Evolutionary conservation across 37 sponge, comb jelly and placozoan genomes (phyloP), one percentile per base, ranked within the genome.

Genomic region (Ianthella basta): DNA sequence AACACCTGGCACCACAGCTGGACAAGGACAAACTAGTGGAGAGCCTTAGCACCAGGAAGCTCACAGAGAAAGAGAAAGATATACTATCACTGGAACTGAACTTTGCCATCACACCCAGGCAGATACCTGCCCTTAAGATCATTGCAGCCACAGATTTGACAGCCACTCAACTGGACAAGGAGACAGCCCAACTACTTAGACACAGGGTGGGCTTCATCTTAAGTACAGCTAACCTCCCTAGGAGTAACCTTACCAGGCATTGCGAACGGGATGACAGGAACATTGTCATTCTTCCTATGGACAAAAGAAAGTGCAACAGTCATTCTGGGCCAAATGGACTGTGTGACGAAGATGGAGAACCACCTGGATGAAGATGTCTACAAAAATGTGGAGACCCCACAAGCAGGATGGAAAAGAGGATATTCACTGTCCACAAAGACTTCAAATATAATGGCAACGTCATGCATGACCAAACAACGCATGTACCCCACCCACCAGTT

Each of bases 271-370:
- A 29, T 20, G 81, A 81, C 35, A 4, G 19, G n/a, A 3, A 56
- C 60, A 81, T 81, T 59, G 81, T 81, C 61, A 81, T 81, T 34
- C 63, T 59, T 8, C 81, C 81, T 14, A 61, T 61, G 6, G 81
- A 81, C 36, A 81, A 81, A 27, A 61, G 81, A 29, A 81, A 81
- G 2, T 4, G 61, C 3, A 81, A 60, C n/a, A 8, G 80, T 80
- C 6, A 59, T 80, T 19, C 19, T 81, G 63, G 37, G 56, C 63
- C 40, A 16, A 20, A 4, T 35, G 2, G 81, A 81, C 37, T 81
- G 56, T 59, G 23, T 33, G 13, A 59, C 19, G 36, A 81, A 81
- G 61, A 81, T 81, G 60, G 19, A 59, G 37, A 70, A 33, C 36
- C 72, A 18, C 2, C 37, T 70, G 37, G 72, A 70, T 18, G 72